Conservation (phyloP, 2,888 invertebrate species). For the Stenichneumon culpator region DNA sequence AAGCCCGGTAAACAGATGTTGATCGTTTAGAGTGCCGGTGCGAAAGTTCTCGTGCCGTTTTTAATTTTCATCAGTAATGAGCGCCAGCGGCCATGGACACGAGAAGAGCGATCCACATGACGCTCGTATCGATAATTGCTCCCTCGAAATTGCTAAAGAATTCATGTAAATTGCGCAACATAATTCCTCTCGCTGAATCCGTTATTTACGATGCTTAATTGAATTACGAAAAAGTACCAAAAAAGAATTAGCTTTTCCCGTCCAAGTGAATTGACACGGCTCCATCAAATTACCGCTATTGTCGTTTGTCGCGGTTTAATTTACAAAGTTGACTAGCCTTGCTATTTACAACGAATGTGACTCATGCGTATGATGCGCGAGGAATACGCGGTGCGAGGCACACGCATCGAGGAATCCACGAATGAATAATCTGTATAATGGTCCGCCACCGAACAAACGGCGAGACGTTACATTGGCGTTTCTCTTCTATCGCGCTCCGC, state of each 20-base stretch:
- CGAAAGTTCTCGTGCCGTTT: conserved; percentile 58
- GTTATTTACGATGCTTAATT: not conserved
- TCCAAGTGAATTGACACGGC: conserved; percentile 31
- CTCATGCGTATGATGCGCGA: conserved; percentile 31
- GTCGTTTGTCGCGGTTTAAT: conserved; percentile 47
- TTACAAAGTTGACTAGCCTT: conserved; percentile 29
- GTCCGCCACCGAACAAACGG: conserved; percentile 44
- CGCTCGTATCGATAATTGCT: conserved; percentile 85
- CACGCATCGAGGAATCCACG: conserved; percentile 46
- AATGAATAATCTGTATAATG: conserved; percentile 64
- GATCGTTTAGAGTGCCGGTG: conserved; percentile 52
- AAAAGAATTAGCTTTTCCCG: conserved; percentile 17
- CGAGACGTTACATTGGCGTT: conserved; percentile 39
- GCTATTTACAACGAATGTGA: not conserved
- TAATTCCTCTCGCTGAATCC: not conserved
- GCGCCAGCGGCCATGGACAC: conserved; percentile 75
- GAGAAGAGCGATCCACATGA: conserved; percentile 68
- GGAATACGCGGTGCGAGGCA: not conserved
- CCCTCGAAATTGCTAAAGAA: conserved; percentile 82
- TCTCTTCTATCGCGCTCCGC: conserved; percentile 23
- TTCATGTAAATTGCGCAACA: conserved; percentile 24
- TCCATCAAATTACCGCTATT: conserved; percentile 41
- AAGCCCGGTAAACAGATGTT: conserved; percentile 60
- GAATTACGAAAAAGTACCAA: not conserved
- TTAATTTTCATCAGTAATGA: conserved; percentile 66